A percentile compares a stretch with the other conserved stretches of the same genome.
These are phyloP conservation scores for Ochropleura leucogaster DNA, from an alignment of 2,888 invertebrate genomes.

Conservation along the genomic window DNA sequence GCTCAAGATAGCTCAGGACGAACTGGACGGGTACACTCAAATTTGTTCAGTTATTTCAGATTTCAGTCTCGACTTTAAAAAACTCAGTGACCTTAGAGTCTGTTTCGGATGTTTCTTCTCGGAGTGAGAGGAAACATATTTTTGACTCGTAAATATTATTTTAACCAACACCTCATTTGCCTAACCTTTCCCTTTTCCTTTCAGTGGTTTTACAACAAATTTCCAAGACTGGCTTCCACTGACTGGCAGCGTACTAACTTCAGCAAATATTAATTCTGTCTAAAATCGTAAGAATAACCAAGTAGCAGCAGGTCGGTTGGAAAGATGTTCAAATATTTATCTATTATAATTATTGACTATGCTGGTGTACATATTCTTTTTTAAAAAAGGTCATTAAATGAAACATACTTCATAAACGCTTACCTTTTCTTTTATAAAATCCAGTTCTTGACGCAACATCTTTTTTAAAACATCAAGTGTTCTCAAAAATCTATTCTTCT, in stretches of 20 bases:
- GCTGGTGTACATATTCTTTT: not conserved
- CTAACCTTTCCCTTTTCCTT: too few relatives aligned
- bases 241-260: not conserved
- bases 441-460: constrained; percentile 76
- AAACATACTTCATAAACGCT: constrained; percentile 1
- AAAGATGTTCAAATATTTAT: not conserved
- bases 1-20: too few relatives aligned
- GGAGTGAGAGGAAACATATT: too few relatives aligned
- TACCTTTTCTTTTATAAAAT: constrained; percentile 83
- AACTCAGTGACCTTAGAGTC: too few relatives aligned
- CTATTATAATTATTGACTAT: not conserved
- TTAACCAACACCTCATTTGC: too few relatives aligned
- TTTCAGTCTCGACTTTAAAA: too few relatives aligned
- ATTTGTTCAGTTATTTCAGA: too few relatives aligned
- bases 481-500: constrained; percentile 84
- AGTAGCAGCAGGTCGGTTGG: not conserved
- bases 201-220: too few relatives aligned
- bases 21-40: too few relatives aligned
- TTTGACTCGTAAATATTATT: too few relatives aligned
- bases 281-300: not conserved
- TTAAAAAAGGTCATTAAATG: not conserved
- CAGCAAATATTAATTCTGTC: not conserved
- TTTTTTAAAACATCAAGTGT: constrained; percentile 76
- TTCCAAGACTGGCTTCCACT: not conserved
- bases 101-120: too few relatives aligned